Evolutionary conservation across 2,888 invertebrate species (phyloP).

Genomic region (Cryptus viduatorius): DNA sequence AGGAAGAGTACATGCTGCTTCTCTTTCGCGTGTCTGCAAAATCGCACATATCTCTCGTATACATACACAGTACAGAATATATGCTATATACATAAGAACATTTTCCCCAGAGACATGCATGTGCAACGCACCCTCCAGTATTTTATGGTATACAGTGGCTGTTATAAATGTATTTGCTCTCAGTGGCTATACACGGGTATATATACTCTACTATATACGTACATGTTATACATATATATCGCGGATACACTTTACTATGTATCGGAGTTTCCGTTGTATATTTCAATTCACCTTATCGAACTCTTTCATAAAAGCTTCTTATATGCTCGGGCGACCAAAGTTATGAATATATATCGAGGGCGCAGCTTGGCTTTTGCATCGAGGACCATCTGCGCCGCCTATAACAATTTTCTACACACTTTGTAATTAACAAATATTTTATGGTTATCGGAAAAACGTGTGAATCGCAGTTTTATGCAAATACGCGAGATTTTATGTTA

Average conservation of each 20-base stretch:
- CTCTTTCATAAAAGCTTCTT: conserved; percentile 64
- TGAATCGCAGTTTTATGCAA: conserved; percentile 4
- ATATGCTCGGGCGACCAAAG: conserved; percentile 59
- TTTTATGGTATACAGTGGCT: conserved; percentile 29
- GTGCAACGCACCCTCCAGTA: conserved; percentile 30
- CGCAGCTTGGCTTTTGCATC: background rate
- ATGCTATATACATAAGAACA: background rate
- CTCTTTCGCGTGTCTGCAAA: conserved; percentile 38
- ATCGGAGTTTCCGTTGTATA: conserved; percentile 37
- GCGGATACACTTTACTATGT: background rate
- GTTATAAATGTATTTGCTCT: background rate
- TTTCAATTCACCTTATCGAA: conserved; percentile 64
- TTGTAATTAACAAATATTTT: conserved; percentile 45
- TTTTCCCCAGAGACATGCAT: conserved; percentile 28
- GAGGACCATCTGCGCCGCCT: conserved; percentile 34
- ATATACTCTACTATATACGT: background rate
- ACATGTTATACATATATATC: background rate
- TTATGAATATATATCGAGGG: conserved; percentile 43
- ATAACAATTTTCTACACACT: conserved; percentile 15
- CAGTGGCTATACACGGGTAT: conserved; percentile 1
- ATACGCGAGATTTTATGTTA: background rate
- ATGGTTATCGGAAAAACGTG: conserved; percentile 44
- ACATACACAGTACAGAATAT: background rate
- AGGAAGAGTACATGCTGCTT: conserved; percentile 44
- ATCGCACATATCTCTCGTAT: conserved; percentile 36